These are phyloP conservation scores for Lucilia cuprina DNA, from an alignment of 1,140 invertebrate species.

Conservation along the genomic window DNA sequence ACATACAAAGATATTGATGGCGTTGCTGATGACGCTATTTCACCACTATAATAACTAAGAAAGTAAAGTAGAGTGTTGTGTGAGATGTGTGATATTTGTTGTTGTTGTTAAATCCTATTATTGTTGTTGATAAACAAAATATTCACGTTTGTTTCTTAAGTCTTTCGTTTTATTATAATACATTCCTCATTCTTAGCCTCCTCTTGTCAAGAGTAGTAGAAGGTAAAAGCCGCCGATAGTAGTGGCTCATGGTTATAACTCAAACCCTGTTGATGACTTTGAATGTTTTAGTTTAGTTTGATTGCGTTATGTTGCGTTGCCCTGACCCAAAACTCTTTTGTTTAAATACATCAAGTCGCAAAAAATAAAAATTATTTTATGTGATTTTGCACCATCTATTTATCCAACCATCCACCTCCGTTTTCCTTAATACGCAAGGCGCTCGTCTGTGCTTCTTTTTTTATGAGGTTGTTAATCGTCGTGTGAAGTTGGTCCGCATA, in stretches of 20 bases:
- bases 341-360: neutral
- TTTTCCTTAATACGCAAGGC: neutral
- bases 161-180: slow-evolving; percentile 22
- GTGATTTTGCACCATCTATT: slow-evolving; percentile 27
- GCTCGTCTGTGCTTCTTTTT: slow-evolving; percentile 1
- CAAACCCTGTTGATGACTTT: slow-evolving; percentile 34
- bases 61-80: neutral
- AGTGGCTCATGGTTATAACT: slow-evolving; percentile 36
- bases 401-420: slow-evolving; percentile 9
- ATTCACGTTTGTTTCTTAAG: slow-evolving; percentile 27
- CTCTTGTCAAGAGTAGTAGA: neutral
- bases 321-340: slow-evolving; percentile 25
- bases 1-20: neutral
- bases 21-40: slow-evolving; percentile 31
- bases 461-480: slow-evolving; percentile 26
- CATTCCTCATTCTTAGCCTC: neutral
- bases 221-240: neutral
- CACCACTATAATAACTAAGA: slow-evolving; percentile 12
- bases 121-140: neutral
- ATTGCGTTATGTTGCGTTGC: neutral
- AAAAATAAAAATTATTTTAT: neutral
- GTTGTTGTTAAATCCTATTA: neutral
- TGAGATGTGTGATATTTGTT: slow-evolving; percentile 9
- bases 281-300: slow-evolving; percentile 24
- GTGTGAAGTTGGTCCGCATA: slow-evolving; percentile 31